A percentile compares a stretch with the other conserved stretches of the same genome.
phyloP scores from a whole-genome alignment of 2,888 invertebrate species.

The Myopa tessellatipennis region DNA sequence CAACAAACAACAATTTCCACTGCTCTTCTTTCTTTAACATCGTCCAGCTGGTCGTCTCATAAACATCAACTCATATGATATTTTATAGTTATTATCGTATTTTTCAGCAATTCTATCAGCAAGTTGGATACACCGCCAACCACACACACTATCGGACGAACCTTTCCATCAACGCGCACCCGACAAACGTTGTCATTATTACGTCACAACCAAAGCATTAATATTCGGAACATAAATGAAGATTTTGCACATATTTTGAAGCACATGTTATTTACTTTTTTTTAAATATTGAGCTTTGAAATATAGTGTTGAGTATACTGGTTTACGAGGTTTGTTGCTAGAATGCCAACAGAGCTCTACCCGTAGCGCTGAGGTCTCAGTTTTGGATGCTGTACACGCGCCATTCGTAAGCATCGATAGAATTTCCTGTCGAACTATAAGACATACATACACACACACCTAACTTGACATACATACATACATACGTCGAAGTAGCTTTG shows the following conservation, averaged over 20 bases:
- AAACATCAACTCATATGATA: not conserved
- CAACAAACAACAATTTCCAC: not conserved
- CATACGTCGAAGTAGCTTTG: not conserved
- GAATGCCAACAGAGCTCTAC: not conserved
- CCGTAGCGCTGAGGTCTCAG: not conserved
- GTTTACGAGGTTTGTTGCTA: constrained; percentile 7
- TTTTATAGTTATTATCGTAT: not conserved
- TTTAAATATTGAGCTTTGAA: not conserved
- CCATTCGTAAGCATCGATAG: not conserved
- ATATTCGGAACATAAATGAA: constrained; percentile 9
- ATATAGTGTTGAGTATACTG: constrained; percentile 2
- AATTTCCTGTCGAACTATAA: not conserved
- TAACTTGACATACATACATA: too few species aligned
- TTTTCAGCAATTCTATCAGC: not conserved
- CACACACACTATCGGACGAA: not conserved
- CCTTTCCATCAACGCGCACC: not conserved
- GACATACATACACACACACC: too few species aligned
- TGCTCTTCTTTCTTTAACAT: not conserved
- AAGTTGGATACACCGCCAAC: not conserved
- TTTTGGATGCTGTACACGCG: constrained; percentile 25
- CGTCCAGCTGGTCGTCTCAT: constrained; percentile 5
- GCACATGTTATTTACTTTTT: constrained; percentile 12
- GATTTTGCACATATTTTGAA: not conserved
- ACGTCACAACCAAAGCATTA: not conserved
- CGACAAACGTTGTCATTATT: not conserved